Evolutionary conservation across 2,797 vertebrate genomes (phyloP), one percentile per base, ranked within the genome.

Genomic region (Molossus molossus): DNA sequence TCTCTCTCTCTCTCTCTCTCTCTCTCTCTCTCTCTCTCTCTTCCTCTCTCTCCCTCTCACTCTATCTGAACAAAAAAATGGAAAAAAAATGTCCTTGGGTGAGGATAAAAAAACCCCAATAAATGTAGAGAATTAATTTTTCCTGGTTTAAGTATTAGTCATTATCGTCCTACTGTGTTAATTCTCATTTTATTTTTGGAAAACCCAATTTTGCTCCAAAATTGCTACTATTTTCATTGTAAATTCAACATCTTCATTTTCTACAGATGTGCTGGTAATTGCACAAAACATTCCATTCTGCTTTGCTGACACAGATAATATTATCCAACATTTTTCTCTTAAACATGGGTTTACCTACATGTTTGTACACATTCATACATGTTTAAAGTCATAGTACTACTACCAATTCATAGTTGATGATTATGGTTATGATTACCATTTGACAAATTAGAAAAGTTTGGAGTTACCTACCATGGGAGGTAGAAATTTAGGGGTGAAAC

Each of bases 151-250:
- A 90, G 72, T 89, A 81, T 81, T 75, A 94, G 67, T 27, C 37
- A 50, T 87, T 75, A 87, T 58, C 91, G 8, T 81, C 7, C 17
- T 79, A 55, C 1, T 91, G 20, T 18, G 76, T 67, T 86, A 23
- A 70, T 94, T 86, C 58, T 94, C 20, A 86, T 40, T 94, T 76
- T 87, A 75, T 33, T 94, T 92, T 92, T 92, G 33, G 48, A 50
- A 87, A 91, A 67, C 55, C 12, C 73, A 12, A 73, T 48, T 90
- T 93, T 79, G 9, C 60, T 84, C 6, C 13, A 93, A 72, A 83
- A 86, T 94, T 79, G 13, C 14, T 95, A 12, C 27, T 72, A 1
- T 90, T 96, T 80, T 57, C 15, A 48, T 60, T 90, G 65, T 92
- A 57, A 91, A 81, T 91, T 70, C 9, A 0, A 67, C 40, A 33